Conservation (phyloP, 2,113 vertebrate species). For the Bos taurus region ARS-UCD2.0 NC_037351.1:7325501-7326000, state of each 20-base stretch:
- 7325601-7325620: accelerated
- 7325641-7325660: neutral
- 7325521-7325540: neutral
- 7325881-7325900: neutral
- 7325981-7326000: neutral
- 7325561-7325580: neutral
- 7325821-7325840: neutral
- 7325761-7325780: neutral
- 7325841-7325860: neutral
- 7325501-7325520: neutral
- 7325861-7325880: neutral
- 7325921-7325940: neutral
- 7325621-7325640: neutral
- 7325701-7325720: neutral
- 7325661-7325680: neutral
- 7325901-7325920: neutral
- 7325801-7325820: neutral
- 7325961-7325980: neutral
- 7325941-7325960: neutral
- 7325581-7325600: neutral
- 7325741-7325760: neutral
- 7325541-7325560: neutral
- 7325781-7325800: neutral
- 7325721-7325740: neutral
- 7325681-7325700: neutral